These are phyloP conservation scores for Brenthis hecate DNA, from an alignment of 2,888 invertebrate genomes.

Conservation along the genomic window DNA sequence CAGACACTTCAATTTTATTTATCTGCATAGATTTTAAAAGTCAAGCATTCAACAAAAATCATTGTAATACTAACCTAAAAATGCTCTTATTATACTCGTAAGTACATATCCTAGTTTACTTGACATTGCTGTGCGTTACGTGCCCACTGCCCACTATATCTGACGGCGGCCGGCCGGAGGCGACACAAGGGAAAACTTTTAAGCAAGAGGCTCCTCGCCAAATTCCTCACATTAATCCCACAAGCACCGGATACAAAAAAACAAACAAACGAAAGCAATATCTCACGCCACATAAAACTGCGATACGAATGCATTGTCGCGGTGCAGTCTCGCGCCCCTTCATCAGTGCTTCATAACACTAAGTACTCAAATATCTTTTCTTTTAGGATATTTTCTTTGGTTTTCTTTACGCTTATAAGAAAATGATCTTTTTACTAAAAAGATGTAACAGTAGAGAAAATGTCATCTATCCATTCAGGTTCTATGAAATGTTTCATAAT, in stretches of 20 bases:
- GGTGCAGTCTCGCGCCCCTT: slow-evolving; percentile 17
- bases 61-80: too few species aligned
- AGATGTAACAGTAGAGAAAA: too few species aligned
- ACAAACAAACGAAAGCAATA: slow-evolving; percentile 41
- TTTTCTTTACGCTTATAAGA: neutral
- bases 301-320: slow-evolving; percentile 19
- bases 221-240: slow-evolving; percentile 50
- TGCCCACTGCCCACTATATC: neutral
- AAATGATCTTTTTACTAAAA: too few species aligned
- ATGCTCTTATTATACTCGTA: too few species aligned
- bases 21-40: too few species aligned
- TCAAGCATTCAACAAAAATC: too few species aligned
- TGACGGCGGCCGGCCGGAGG: slow-evolving; percentile 1
- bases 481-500: too few species aligned
- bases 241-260: slow-evolving; percentile 46
- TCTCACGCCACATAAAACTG: slow-evolving; percentile 47
- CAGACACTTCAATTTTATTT: too few species aligned
- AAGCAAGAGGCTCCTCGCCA: slow-evolving; percentile 52
- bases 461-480: too few species aligned
- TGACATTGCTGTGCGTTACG: neutral
- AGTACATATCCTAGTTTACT: neutral
- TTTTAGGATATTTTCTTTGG: slow-evolving; percentile 1
- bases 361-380: slow-evolving; percentile 7
- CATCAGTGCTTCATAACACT: slow-evolving; percentile 26
- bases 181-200: slow-evolving; percentile 40